A percentile compares a stretch with the other conserved stretches of the same genome.
These are phyloP conservation scores for Acrocephalus scirpaceus DNA, from an alignment of 2,797 vertebrate genomes.

Conservation along the genomic window DNA sequence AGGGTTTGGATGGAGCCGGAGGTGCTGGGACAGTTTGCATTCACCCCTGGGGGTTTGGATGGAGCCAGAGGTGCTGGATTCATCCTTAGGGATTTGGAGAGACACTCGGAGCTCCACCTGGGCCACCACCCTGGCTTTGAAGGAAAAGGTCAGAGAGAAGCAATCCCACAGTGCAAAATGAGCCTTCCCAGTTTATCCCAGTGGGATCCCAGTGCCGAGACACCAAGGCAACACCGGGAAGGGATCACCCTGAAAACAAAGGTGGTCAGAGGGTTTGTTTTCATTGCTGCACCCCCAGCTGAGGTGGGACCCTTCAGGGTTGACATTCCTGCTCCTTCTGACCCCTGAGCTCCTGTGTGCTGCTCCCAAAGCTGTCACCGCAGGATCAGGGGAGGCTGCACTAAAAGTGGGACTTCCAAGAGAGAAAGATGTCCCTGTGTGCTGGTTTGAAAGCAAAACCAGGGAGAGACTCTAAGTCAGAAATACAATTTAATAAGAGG, in stretches of 20 bases:
- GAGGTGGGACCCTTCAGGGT: not conserved
- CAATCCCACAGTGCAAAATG: too few species aligned
- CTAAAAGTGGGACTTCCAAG: not conserved
- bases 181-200: not conserved
- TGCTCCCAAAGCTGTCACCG: not conserved
- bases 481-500: too few species aligned
- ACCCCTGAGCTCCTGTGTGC: not conserved
- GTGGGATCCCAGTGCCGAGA: not conserved
- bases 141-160: not conserved
- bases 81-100: not conserved
- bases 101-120: not conserved
- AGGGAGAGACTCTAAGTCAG: too few species aligned
- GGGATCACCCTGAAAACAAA: not conserved
- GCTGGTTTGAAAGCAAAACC: too few species aligned
- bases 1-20: not conserved
- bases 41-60: not conserved
- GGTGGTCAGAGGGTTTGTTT: not conserved
- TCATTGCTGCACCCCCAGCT: not conserved
- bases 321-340: not conserved
- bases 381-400: not conserved
- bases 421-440: too few species aligned
- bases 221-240: not conserved
- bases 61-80: not conserved
- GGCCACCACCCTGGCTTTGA: not conserved
- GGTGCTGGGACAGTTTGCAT: not conserved